Base-by-base conservation (phyloP, 2,888 invertebrate species). In the Mesoligia furuncula region DNA sequence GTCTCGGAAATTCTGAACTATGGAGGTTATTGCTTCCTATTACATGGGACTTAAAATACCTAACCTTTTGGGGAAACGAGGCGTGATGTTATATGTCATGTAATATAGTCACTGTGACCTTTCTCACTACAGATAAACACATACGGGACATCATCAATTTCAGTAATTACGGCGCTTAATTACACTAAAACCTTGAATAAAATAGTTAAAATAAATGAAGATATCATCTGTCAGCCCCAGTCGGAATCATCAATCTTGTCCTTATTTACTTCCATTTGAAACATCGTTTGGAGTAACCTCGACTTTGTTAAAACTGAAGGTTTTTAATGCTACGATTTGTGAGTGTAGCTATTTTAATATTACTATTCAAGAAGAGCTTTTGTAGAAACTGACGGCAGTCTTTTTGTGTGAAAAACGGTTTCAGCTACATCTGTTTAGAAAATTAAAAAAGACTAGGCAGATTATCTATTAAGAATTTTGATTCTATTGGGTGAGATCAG, bases 101-200 rank as follows among this genome's bases (percentile, higher is more conserved):
- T 54, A 54, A 24, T 54, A 0, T n/a, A 54, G 54, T n/a, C 54
- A n/a, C n/a, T n/a, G 39, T 42, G 64, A 75, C 64, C 81, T 75
- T 68, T 15, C 48, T 42, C 15, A 45, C 64, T 27, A 51, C 68
- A 42, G n/a, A 81, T 59, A 75, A 62, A 27, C 68, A 59, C 15
- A 59, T 24, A 62, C 81, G 42, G 64, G 76, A 51, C 76, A 81
- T 69, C 81, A 81, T 80, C 61, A 83, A 80, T 84, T 84, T 83
- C 61, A 84, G 54, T 75, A 75, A 80, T 83, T 82, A 61, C 69
- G 79, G 69, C 61, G n/a, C 48, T 70, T 74, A 66, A 77, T 77
- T 80, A 85, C 51, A 65, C 65, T 57, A 51, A 76, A 85, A 82
- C 85, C 85, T 85, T 85, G 78, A 73, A 80, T 72, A n/a, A 67